Evolutionary conservation across 2,888 invertebrate genomes (phyloP), one percentile per base, ranked within the genome.

Genomic region (Aporophyla lueneburgensis): DNA sequence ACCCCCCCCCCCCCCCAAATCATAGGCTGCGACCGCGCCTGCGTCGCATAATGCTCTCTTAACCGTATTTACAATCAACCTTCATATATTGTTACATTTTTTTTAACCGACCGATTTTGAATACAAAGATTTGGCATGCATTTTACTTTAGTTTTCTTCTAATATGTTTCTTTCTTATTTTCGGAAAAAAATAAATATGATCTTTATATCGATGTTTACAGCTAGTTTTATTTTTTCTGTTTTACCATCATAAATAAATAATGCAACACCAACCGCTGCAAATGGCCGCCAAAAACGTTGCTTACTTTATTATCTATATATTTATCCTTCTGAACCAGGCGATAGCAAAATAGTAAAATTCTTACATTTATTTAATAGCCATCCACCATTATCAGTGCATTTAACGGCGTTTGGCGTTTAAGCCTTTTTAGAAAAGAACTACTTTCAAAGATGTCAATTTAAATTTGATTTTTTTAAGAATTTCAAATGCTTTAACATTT

Each of bases 31-130:
- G n/a, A n/a, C n/a, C n/a, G n/a, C n/a, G n/a, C n/a, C n/a, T n/a
- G n/a, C 4, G 62, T 80, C 19, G 63, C 58, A 33, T 80, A 73
- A 46, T 24, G 10, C 1, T 24, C 6, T 63, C 10, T 49, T 21
- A 16, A 3, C 21, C 14, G 2, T 19, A 2, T 51, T 43, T 43
- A 43, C 51, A 51, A 51, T 51, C 19, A 19, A 51, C 5, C 12
- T 54, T 43, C 10, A 24, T 19, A n/a, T 21, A 40, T 40, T n/a
- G 19, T 24, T 4, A 12, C 12, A 24, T 46, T 19, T 33, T 12
- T 46, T 19, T 33, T 12, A 16, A n/a, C 7, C 12, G 0, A 33
- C 10, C 2, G 5, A 49, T 33, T 6, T 61, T 46, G 10, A 59
- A 16, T 9, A 59, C 3, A 16, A 16, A 10, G 9, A 0, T 14